Conservation (phyloP, 2,797 vertebrate genomes). For the Enteromius trimaculatus region DNA sequence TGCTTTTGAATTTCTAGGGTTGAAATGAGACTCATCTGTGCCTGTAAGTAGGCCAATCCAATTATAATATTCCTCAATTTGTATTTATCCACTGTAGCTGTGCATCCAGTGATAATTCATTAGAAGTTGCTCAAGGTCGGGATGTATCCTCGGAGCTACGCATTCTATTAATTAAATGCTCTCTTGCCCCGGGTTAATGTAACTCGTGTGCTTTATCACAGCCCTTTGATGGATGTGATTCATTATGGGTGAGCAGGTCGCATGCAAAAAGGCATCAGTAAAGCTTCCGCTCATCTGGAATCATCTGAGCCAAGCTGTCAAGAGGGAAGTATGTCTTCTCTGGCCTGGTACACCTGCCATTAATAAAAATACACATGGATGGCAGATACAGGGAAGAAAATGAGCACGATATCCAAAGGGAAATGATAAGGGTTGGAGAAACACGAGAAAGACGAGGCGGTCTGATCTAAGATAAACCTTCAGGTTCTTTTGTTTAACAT, state of each 20-base stretch:
- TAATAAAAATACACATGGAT: conserved; percentile 14
- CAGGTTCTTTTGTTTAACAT: conserved; percentile 41
- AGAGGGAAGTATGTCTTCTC: neutral
- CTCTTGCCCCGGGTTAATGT: conserved; percentile 24
- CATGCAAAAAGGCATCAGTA: conserved; percentile 18
- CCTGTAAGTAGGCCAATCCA: conserved; percentile 28
- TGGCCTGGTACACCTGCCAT: conserved; percentile 1
- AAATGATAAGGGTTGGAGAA: neutral
- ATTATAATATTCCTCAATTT: conserved; percentile 23
- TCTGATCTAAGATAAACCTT: conserved; percentile 25
- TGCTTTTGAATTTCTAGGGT: neutral
- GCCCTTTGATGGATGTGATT: conserved; percentile 36
- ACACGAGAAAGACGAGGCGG: neutral
- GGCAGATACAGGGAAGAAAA: neutral
- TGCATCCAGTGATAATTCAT: conserved; percentile 31
- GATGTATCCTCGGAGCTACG: neutral
- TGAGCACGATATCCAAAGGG: neutral
- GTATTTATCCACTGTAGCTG: conserved; percentile 21
- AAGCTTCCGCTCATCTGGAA: conserved; percentile 22
- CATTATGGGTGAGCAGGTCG: conserved; percentile 25
- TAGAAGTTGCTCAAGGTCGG: conserved; percentile 38
- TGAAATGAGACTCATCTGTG: neutral
- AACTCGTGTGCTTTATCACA: conserved; percentile 1
- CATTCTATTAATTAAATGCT: conserved; percentile 45
- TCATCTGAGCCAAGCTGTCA: conserved; percentile 22